Evolutionary conservation across 2,888 invertebrate genomes (phyloP).

Genomic region (Orchestes rusci): DNA sequence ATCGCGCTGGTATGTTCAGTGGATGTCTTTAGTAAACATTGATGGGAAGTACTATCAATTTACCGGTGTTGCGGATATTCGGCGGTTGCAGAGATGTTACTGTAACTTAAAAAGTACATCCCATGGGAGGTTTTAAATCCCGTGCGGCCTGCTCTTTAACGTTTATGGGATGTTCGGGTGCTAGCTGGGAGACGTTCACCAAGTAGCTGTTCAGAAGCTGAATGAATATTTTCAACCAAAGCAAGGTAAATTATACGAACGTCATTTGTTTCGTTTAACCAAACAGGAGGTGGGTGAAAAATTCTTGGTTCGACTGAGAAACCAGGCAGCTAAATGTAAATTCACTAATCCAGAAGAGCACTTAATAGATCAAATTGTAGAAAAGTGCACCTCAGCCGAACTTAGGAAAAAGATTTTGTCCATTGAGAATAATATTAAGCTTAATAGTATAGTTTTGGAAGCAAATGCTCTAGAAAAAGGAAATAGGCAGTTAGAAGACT

Average conservation of each 20-base stretch:
- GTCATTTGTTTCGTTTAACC: constrained; percentile 32
- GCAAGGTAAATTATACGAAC: constrained; percentile 27
- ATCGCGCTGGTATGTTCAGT: no score
- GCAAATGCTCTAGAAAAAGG: constrained; percentile 21
- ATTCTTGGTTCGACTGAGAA: constrained; percentile 30
- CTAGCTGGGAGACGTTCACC: constrained; percentile 19
- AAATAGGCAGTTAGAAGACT: constrained; percentile 13
- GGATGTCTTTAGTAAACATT: no score
- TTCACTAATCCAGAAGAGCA: constrained; percentile 27
- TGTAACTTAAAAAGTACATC: no score
- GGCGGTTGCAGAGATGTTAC: no score
- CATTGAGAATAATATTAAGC: constrained; percentile 9
- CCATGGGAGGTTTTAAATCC: no score
- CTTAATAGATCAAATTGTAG: constrained; percentile 21
- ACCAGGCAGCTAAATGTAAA: constrained; percentile 32
- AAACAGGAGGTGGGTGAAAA: constrained; percentile 33
- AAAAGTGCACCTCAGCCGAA: constrained; percentile 17
- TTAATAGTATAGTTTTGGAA: constrained; percentile 14
- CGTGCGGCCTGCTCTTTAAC: no score
- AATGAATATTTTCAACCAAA: constrained; percentile 27
- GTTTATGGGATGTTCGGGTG: no score
- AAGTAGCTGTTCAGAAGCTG: constrained; percentile 25
- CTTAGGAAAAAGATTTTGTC: constrained; percentile 20
- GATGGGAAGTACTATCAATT: no score
- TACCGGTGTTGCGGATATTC: no score